Evolutionary conservation across 2,888 invertebrate genomes (phyloP), one percentile per base, ranked within the genome.

Genomic region (Pardosa pseudoannulata): DNA sequence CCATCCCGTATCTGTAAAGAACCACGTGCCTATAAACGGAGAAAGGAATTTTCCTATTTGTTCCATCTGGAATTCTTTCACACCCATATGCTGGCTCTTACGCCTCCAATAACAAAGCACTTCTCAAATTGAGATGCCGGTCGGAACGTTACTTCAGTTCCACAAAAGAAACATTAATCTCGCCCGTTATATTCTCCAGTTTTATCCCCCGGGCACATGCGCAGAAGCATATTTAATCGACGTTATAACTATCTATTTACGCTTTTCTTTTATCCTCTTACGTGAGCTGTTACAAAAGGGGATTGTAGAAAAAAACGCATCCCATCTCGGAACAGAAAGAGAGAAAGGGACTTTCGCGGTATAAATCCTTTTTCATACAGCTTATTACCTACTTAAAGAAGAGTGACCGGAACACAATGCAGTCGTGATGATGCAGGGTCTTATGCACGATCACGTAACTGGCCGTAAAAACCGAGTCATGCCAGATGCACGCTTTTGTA

Each of bases 241-340:
- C 2, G 23, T 19, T 23, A 2, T 16, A 19, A 56, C 56, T 56
- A 3, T 1, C 56, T 56, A 56, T 56, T 56, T 23, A 56, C 56
- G 56, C 19, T 23, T 46, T 56, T 23, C 56, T 56, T n/a, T 56
- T 56, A 56, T 19, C 56, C 56, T 56, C 56, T 56, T 56, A 56
- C 2, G 23, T 11, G 23, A 56, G 23, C 56, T 19, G 23, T 56
- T 56, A 56, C 56, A 56, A 56, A 56, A 56, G 56, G 11, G 56
- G 56, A 56, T 46, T 46, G 41, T 16, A 16, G 41, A 56, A 3
- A 23, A 56, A 7, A 56, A 23, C 5, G 23, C 19, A 56, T 11
- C 23, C 56, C 23, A 23, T 56, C 16, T 16, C 23, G 1, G 19
- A n/a, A n/a, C n/a, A n/a, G n/a, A n/a, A n/a, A 1, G 56, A n/a